Evolutionary conservation across 2,888 invertebrate genomes (phyloP).

Genomic region (Chromoteleia sp.): DNA sequence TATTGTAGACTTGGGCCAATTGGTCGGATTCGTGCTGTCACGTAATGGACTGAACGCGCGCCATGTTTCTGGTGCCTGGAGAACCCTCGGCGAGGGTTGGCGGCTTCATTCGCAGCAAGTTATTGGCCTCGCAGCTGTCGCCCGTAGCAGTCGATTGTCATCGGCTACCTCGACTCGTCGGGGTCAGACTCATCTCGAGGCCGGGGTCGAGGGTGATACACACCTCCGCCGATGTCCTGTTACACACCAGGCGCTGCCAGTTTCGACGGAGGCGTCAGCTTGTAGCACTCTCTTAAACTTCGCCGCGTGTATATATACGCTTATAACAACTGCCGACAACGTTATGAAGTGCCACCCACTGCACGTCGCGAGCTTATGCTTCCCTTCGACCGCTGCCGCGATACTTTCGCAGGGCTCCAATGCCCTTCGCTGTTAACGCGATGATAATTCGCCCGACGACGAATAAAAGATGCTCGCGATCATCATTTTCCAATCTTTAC

Average conservation of each 20-base stretch:
- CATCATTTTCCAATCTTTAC: constrained; percentile 27
- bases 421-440: constrained; percentile 48
- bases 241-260: constrained; percentile 68
- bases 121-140: constrained; percentile 84
- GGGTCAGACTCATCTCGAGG: constrained; percentile 83
- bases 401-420: constrained; percentile 40
- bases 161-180: constrained; percentile 79
- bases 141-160: constrained; percentile 82
- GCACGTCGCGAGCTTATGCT: constrained; percentile 40
- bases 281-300: constrained; percentile 85
- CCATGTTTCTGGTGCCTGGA: constrained; percentile 69
- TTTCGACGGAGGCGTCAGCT: constrained; percentile 82
- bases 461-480: constrained; percentile 25
- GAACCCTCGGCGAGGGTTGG: constrained; percentile 68
- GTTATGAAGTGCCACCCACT: constrained; percentile 81
- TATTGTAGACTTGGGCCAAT: constrained; percentile 66
- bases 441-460: constrained; percentile 33
- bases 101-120: constrained; percentile 78
- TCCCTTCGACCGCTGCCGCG: constrained; percentile 43
- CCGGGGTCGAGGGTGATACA: constrained; percentile 78
- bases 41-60: constrained; percentile 69
- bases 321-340: constrained; percentile 83
- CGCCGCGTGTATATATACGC: constrained; percentile 74
- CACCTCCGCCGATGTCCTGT: constrained; percentile 74
- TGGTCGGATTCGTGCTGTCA: constrained; percentile 65